These are phyloP conservation scores for Nemoura dubitans DNA, from an alignment of 2,888 invertebrate genomes.

Conservation along the genomic window DNA sequence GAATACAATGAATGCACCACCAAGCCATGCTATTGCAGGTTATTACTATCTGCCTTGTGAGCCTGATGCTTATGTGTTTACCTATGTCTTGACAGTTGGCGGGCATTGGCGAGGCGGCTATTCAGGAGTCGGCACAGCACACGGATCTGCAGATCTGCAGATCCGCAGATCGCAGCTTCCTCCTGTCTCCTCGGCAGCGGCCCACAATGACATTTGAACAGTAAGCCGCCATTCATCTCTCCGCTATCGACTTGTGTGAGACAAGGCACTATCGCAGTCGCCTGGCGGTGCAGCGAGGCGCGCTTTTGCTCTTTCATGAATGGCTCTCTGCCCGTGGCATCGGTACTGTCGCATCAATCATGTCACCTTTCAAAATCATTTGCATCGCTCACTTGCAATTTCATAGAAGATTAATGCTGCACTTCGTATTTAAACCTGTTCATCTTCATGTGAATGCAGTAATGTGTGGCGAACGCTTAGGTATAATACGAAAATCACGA, in stretches of 20 bases:
- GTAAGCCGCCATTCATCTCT: too few relatives aligned
- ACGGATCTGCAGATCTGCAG: too few relatives aligned
- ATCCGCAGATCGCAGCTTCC: too few relatives aligned
- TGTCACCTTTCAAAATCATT: background rate
- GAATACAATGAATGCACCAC: constrained; percentile 28
- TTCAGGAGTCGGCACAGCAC: too few relatives aligned
- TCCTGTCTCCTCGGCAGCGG: too few relatives aligned
- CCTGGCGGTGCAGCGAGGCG: too few relatives aligned
- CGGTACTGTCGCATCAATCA: background rate
- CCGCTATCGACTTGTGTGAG: too few relatives aligned
- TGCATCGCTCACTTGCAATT: background rate
- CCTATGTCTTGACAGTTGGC: background rate
- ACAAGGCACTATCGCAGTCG: background rate
- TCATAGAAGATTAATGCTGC: background rate
- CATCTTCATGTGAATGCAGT: background rate
- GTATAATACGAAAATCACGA: too few relatives aligned
- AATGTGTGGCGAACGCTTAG: background rate
- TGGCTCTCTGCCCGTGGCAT: background rate
- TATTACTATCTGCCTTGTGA: background rate
- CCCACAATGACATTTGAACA: too few relatives aligned
- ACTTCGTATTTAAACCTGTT: background rate
- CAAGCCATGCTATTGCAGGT: background rate
- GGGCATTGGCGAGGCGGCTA: background rate
- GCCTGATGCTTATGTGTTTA: too few relatives aligned
- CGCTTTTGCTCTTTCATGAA: background rate